Conservation (phyloP, 2,113 vertebrate species). For the Alexandromys fortis region DNA sequence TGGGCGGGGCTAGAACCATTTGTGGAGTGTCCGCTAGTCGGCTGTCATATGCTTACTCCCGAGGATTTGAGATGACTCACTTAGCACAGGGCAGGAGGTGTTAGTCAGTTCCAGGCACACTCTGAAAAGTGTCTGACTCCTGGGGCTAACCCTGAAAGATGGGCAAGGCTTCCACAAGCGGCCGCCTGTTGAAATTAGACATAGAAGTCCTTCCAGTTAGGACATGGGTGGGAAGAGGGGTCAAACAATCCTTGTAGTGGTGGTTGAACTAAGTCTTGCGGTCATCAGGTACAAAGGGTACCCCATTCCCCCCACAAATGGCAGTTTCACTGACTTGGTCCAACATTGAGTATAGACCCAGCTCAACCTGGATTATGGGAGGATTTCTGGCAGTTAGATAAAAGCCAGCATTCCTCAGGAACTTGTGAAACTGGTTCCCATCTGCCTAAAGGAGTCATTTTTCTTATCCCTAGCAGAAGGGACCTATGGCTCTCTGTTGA, state of each 20-base stretch:
- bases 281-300: not conserved
- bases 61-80: not conserved
- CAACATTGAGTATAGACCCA: not conserved
- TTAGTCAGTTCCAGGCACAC: not conserved
- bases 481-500: not conserved
- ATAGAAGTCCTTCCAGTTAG: not conserved
- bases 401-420: not conserved
- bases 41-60: not conserved
- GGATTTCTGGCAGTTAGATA: not conserved
- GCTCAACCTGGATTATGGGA: not conserved
- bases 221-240: not conserved
- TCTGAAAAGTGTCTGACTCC: not conserved
- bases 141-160: not conserved
- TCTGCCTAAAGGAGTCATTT: not conserved
- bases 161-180: too few species aligned
- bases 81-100: not conserved
- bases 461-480: not conserved
- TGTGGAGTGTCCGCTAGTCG: not conserved
- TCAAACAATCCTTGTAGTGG: not conserved
- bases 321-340: not conserved
- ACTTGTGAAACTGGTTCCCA: not conserved
- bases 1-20: not conserved
- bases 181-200: not conserved
- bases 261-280: constrained; percentile 3
- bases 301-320: not conserved